Evolutionary conservation across 1,140 invertebrate genomes (phyloP).

Genomic region (Nautilus pompilius): DNA sequence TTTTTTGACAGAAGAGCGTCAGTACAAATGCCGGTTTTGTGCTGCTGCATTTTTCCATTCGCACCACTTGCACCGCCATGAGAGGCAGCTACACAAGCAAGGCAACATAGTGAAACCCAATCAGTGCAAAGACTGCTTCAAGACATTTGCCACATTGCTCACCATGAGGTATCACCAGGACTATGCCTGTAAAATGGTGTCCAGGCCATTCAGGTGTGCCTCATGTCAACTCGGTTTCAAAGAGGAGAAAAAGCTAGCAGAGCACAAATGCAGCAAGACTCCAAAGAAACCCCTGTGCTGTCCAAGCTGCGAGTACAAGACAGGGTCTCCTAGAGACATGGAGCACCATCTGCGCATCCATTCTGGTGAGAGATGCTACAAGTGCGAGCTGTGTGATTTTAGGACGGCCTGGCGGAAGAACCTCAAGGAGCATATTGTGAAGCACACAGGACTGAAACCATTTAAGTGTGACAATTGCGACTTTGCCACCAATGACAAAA

Average conservation of each 20-base stretch:
- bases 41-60: background rate
- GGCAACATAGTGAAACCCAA: slow-evolving; percentile 1
- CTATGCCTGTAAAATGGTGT: slow-evolving; percentile 26
- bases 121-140: background rate
- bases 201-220: slow-evolving; percentile 16
- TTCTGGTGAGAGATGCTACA: slow-evolving; percentile 93
- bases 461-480: slow-evolving; percentile 31
- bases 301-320: slow-evolving; percentile 24
- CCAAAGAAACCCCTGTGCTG: slow-evolving; percentile 21
- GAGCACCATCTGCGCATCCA: slow-evolving; percentile 74
- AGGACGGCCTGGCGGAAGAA: slow-evolving; percentile 24
- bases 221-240: slow-evolving; percentile 23
- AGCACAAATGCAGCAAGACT: slow-evolving; percentile 24
- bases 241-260: slow-evolving; percentile 18
- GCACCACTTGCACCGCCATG: slow-evolving; percentile 1
- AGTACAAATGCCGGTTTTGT: background rate
- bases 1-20: background rate
- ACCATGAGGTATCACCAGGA: slow-evolving; percentile 13
- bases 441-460: slow-evolving; percentile 32
- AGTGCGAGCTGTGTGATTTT: slow-evolving; percentile 75
- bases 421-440: slow-evolving; percentile 31
- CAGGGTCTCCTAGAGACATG: slow-evolving; percentile 20
- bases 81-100: background rate
- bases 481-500: slow-evolving; percentile 19
- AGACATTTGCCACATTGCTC: background rate